These are phyloP conservation scores for Sphinx pinastri DNA, from an alignment of 2,888 invertebrate genomes.

Conservation along the genomic window DNA sequence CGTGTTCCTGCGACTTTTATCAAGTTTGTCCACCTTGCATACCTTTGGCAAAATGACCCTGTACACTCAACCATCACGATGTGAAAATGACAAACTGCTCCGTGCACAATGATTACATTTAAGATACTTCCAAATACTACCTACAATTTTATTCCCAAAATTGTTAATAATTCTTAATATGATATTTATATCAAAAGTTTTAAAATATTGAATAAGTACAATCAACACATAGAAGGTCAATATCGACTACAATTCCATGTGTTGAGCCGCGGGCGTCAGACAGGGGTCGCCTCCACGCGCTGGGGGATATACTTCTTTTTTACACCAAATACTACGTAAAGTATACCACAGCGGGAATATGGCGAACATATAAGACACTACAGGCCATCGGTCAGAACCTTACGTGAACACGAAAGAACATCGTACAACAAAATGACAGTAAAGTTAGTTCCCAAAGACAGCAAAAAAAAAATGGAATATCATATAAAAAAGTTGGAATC, in stretches of 20 bases:
- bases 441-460: neutral
- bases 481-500: constrained; percentile 21
- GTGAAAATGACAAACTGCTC: neutral
- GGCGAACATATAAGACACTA: neutral
- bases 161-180: constrained; percentile 12
- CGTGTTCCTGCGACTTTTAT: too few species aligned
- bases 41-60: neutral
- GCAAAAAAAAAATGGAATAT: constrained; percentile 20
- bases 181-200: constrained; percentile 16
- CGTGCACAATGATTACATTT: neutral
- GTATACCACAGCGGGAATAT: neutral
- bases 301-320: too few species aligned
- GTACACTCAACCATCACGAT: neutral
- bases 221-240: constrained; percentile 7
- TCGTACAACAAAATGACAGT: constrained; percentile 7
- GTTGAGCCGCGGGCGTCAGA: neutral
- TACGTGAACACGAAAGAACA: neutral
- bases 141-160: constrained; percentile 2
- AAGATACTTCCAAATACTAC: constrained; percentile 12
- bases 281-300: neutral
- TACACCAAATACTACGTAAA: neutral
- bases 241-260: constrained; percentile 9
- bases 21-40: too few species aligned
- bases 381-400: constrained; percentile 19
- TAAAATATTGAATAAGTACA: constrained; percentile 18